Percentiles rank a stretch among this genome's conserved stretches.
These are phyloP conservation scores for Orientallactaga bullata DNA, from an alignment of 2,113 vertebrate genomes.

Conservation along the genomic window DNA sequence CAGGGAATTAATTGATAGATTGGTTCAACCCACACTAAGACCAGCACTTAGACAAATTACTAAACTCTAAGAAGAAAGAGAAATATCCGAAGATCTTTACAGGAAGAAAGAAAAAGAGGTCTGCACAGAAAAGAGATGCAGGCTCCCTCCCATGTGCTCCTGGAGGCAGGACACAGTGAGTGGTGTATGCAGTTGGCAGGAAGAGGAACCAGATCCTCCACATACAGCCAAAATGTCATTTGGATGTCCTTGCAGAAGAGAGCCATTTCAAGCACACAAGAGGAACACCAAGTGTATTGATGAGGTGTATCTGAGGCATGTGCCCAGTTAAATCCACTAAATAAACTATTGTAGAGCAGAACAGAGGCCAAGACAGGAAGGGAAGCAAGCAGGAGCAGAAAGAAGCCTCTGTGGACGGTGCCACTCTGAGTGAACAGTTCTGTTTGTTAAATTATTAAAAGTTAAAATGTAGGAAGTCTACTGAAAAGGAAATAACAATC, in stretches of 20 bases:
- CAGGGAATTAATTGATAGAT: too few relatives aligned
- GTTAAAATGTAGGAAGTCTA: not conserved
- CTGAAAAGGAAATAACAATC: not conserved
- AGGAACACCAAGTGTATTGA: not conserved
- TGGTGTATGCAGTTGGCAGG: rapidly evolving
- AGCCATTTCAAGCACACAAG: not conserved
- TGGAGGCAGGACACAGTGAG: not conserved
- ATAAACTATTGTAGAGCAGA: rapidly evolving
- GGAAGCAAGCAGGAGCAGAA: not conserved
- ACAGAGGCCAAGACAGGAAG: not conserved
- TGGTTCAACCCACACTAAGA: not conserved
- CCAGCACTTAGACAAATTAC: not conserved
- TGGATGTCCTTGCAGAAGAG: not conserved
- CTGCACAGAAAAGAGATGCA: not conserved
- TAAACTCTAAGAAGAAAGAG: conserved; percentile 8
- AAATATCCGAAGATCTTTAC: not conserved
- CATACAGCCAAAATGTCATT: not conserved
- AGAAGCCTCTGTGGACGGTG: too few relatives aligned
- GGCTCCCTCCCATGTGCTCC: not conserved
- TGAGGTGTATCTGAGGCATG: not conserved
- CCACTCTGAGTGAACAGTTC: not conserved
- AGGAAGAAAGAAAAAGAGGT: not conserved
- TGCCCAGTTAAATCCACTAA: not conserved
- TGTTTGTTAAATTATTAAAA: not conserved
- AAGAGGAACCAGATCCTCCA: not conserved